A percentile compares a stretch with the other conserved stretches of the same genome.
phyloP scores from a whole-genome alignment of 1,140 invertebrate genomes.

The Paracyclopina nana region DNA sequence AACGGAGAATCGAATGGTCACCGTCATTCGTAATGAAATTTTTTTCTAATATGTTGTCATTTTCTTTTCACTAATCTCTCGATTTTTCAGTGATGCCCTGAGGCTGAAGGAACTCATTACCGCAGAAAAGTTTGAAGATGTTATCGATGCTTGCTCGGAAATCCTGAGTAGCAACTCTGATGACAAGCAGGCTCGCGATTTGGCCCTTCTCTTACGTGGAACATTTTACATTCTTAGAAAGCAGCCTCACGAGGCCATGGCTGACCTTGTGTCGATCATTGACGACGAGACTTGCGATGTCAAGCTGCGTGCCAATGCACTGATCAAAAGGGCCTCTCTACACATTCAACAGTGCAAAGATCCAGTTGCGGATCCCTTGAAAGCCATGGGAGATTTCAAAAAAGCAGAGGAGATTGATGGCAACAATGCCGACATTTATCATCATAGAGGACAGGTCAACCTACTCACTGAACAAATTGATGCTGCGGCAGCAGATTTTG shows the following conservation, averaged over 20 bases:
- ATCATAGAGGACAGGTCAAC: conserved; percentile 52
- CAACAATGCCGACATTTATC: conserved; percentile 61
- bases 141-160: too few relatives aligned
- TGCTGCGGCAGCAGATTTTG: conserved; percentile 57
- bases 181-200: too few relatives aligned
- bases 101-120: too few relatives aligned
- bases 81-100: too few relatives aligned
- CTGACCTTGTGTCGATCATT: conserved; percentile 44
- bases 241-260: conserved; percentile 41
- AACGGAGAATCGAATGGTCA: too few relatives aligned
- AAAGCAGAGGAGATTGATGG: conserved; percentile 49
- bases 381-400: conserved; percentile 39
- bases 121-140: too few relatives aligned
- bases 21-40: too few relatives aligned
- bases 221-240: conserved; percentile 61
- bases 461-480: conserved; percentile 55
- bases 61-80: too few relatives aligned
- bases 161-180: too few relatives aligned
- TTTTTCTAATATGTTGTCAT: too few relatives aligned
- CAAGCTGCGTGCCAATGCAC: conserved; percentile 53
- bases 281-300: conserved; percentile 34
- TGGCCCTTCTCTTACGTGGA: conserved; percentile 48
- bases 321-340: conserved; percentile 70
- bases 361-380: conserved; percentile 33
- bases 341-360: conserved; percentile 54